These are phyloP conservation scores for Geotrupes spiniger DNA, from an alignment of 2,888 invertebrate species.

Conservation along the genomic window DNA sequence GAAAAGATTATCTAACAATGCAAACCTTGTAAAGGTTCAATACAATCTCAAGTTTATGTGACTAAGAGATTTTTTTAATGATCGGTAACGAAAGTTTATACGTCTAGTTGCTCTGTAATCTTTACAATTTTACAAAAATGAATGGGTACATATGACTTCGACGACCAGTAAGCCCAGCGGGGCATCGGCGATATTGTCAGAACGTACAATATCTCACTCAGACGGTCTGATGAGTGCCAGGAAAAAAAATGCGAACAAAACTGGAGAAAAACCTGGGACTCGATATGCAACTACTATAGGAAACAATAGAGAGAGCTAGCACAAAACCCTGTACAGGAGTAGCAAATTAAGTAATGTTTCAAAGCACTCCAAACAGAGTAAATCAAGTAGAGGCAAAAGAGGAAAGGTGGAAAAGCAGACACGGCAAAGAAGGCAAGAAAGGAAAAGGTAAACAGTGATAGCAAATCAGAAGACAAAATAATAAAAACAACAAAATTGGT, in stretches of 20 bases:
- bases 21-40: too few relatives aligned
- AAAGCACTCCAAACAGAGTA: slow-evolving; percentile 4
- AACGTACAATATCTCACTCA: not conserved
- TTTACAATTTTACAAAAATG: too few relatives aligned
- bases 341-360: slow-evolving; percentile 3
- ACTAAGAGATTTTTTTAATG: too few relatives aligned
- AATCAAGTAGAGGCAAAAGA: slow-evolving; percentile 6
- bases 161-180: not conserved
- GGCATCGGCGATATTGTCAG: not conserved
- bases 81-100: too few relatives aligned
- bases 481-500: slow-evolving; percentile 36
- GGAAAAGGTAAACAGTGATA: slow-evolving; percentile 5
- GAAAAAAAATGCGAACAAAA: slow-evolving; percentile 25
- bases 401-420: slow-evolving; percentile 10
- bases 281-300: slow-evolving; percentile 27
- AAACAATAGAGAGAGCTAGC: slow-evolving; percentile 16
- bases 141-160: too few relatives aligned
- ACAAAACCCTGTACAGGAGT: slow-evolving; percentile 6
- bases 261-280: slow-evolving; percentile 29
- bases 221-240: not conserved
- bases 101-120: too few relatives aligned
- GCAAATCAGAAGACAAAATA: slow-evolving; percentile 14
- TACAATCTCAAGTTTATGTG: too few relatives aligned
- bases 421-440: slow-evolving; percentile 15
- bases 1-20: too few relatives aligned